Base-by-base conservation (phyloP, 92 coral and sea anemone genomes). In the Blastomussa wellsi region DNA sequence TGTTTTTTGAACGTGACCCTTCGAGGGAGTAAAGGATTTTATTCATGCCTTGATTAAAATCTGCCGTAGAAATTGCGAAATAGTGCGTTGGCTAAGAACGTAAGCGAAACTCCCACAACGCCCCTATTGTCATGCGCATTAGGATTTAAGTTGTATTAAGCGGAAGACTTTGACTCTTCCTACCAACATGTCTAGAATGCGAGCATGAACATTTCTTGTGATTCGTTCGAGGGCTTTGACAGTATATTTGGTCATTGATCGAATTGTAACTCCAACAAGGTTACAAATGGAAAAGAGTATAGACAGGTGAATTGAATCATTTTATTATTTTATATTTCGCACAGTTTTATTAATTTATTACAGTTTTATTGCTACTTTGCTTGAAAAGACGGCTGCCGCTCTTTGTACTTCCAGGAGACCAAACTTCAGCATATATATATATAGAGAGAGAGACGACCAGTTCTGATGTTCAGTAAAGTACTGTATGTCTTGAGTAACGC, bases 11-110 rank as follows among this genome's bases (percentile, higher is more conserved):
- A 26, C 7, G 35, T 11, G 15, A 11, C 32, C 17, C 1, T 62
- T 62, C 3, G 15, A 15, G 31, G 35, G 35, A 26, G 68, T 28
- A 26, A 62, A 62, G 6, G 13, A 35, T 11, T 62, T 62, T 28
- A 17, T 62, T 12, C 35, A 2, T 26, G 68, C 29, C 33, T 3
- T 68, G 11, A 19, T 69, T 22, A 36, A 69, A 19, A 69, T 70
- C 5, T 49, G n/a, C 79, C n/a, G 31, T 49, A 19, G 7, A 48
- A 48, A 75, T 75, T 75, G 39, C 79, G 60, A 44, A 75, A 75
- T 26, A 28, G 16, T n/a, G 78, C 78, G 35, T 74, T 13, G 57
- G 78, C 7, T 12, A 75, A 26, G 22, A 48, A 48, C 38, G 53
- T 74, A 28, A 74, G n/a, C 37, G 5, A 74, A 14, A 16, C 60